Evolutionary conservation across 1,140 invertebrate species (phyloP), one percentile per base, ranked within the genome.

Genomic region (Lasaia peninsularis): DNA sequence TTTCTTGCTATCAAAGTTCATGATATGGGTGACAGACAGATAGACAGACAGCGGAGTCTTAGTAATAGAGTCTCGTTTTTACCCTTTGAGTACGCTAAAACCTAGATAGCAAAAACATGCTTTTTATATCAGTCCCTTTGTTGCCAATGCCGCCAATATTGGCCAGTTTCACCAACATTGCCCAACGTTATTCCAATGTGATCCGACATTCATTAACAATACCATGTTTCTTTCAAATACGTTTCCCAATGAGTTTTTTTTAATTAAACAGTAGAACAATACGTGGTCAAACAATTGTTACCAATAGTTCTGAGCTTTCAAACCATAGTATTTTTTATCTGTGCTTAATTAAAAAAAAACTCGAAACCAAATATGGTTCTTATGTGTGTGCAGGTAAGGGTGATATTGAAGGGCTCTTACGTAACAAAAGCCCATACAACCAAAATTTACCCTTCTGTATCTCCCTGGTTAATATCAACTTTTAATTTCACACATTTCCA

Each of bases 401-500:
- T 31, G 4, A 18, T 44, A 56, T 18, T 56, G 14, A 28, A 24
- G 44, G 18, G 44, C 44, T 48, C 5, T 48, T 48, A 10, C 11
- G 21, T 48, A 48, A 48, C 44, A 48, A 48, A 48, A 48, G 44
- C 44, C 44, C 44, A 20, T 48, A 48, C 20, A 24, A 18, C 35
- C 12, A 31, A 24, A 21, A 33, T 40, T 37, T 28, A 55, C 53
- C 53, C 53, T 55, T 16, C 12, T 40, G 21, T 40, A 24, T 55
- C 53, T 55, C 53, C 53, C 53, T 40, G 53, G 21, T 44, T 51
- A 14, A 55, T 55, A 35, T 35, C 53, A 55, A 55, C 35, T 56
- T 62, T 62, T 56, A 58, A 58, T 58, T 62, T 62, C 52, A 62
- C 56, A 62, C 54, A 58, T 62, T 56, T 62, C 60, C 50, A 62